These are phyloP conservation scores for Phorcus lineatus DNA, from an alignment of 2,888 invertebrate genomes.

Conservation along the genomic window DNA sequence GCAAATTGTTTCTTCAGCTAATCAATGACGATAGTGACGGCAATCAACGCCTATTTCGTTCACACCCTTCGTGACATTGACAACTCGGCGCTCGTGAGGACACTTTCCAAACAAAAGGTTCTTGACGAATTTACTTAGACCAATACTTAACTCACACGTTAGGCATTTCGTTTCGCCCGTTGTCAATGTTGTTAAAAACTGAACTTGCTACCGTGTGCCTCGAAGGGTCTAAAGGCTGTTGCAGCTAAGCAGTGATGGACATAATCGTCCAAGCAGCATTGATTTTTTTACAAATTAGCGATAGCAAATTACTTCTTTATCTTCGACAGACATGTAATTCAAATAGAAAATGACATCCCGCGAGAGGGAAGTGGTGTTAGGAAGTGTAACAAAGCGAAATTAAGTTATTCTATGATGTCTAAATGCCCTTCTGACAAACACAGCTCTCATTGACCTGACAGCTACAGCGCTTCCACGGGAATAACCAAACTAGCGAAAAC, in stretches of 20 bases:
- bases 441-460: conserved; percentile 15
- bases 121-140: neutral
- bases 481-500: conserved; percentile 12
- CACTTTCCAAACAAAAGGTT: neutral
- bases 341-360: conserved; percentile 28
- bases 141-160: neutral
- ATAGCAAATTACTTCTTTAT: conserved; percentile 27
- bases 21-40: neutral
- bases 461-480: neutral
- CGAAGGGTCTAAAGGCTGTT: neutral
- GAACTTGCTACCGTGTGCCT: neutral
- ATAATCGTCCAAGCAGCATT: conserved; percentile 12
- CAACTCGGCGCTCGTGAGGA: neutral
- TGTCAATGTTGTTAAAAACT: conserved; percentile 4
- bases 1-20: conserved; percentile 1
- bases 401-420: conserved; percentile 21
- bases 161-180: neutral
- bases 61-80: conserved; percentile 1
- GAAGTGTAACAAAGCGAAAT: conserved; percentile 25
- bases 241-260: neutral
- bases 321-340: conserved; percentile 25
- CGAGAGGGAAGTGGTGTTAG: conserved; percentile 2
- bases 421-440: conserved; percentile 26
- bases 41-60: conserved; percentile 2
- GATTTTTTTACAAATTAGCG: conserved; percentile 26